Conservation (phyloP, 2,113 vertebrate species). For the Oryzias javanicus region DNA sequence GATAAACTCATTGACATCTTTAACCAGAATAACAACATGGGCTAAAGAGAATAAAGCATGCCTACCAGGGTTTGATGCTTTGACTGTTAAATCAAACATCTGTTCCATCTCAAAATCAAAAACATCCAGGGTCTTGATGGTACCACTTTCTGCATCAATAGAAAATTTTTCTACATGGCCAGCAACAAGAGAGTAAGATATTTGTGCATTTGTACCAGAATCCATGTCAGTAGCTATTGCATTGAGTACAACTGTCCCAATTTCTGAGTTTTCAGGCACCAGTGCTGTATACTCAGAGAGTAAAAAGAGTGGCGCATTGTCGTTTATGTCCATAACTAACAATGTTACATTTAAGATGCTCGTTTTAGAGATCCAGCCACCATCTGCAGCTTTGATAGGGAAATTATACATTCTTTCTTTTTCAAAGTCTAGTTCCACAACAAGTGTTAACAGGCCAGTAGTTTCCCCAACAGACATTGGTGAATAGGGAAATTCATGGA, state of each 20-base stretch:
- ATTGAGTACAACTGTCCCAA: constrained; percentile 58
- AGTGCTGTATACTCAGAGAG: constrained; percentile 47
- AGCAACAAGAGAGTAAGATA: constrained; percentile 69
- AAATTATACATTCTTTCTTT: constrained; percentile 45
- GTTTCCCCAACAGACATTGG: constrained; percentile 65
- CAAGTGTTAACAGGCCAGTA: constrained; percentile 70
- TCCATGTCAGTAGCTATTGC: constrained; percentile 69
- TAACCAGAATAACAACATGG: constrained; percentile 66
- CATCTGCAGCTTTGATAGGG: constrained; percentile 66
- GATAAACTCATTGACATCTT: constrained; percentile 72
- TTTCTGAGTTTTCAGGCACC: constrained; percentile 70
- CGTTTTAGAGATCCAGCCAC: constrained; percentile 70
- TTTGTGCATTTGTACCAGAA: constrained; percentile 63
- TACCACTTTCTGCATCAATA: constrained; percentile 67
- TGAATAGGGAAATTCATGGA: constrained; percentile 37
- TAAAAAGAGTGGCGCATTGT: constrained; percentile 75
- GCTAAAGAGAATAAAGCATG: constrained; percentile 62
- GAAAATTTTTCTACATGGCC: constrained; percentile 67
- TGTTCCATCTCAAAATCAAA: constrained; percentile 76
- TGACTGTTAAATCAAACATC: constrained; percentile 69
- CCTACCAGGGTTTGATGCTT: constrained; percentile 62
- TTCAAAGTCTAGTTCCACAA: constrained; percentile 72
- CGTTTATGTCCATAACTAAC: constrained; percentile 72
- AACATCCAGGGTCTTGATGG: constrained; percentile 59
- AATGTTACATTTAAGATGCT: constrained; percentile 66